Conservation (phyloP, 1,140 invertebrate genomes). For the Papilio polytes region DNA sequence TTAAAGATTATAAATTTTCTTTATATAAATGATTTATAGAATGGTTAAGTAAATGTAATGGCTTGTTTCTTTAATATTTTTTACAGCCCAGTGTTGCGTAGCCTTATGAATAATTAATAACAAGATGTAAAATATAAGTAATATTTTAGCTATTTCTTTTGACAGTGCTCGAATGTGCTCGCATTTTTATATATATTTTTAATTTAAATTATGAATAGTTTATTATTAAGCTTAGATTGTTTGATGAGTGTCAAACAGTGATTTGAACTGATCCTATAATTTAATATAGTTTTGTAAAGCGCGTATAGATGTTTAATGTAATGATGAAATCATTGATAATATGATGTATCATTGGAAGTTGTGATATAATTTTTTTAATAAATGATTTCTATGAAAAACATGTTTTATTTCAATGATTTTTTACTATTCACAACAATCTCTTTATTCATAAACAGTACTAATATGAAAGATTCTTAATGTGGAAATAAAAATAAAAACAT, state of each 20-base stretch:
- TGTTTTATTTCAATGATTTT: constrained; percentile 2
- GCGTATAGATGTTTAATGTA: constrained; percentile 13
- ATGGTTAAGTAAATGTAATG: too few species aligned
- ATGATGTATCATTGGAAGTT: constrained; percentile 30
- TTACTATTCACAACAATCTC: not conserved
- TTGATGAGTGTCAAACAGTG: constrained; percentile 47
- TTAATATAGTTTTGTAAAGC: constrained; percentile 15
- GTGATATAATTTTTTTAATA: constrained; percentile 33
- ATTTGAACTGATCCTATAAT: constrained; percentile 44
- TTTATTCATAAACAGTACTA: too few species aligned
- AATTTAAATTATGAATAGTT: constrained; percentile 33
- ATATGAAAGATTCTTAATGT: not conserved
- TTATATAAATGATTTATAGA: not conserved
- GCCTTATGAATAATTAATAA: not conserved
- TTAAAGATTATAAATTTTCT: not conserved
- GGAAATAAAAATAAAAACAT: not conserved
- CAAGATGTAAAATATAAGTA: not conserved
- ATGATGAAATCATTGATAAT: constrained; percentile 36
- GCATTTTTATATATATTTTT: constrained; percentile 43
- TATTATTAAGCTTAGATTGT: constrained; percentile 39
- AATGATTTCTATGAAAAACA: constrained; percentile 27
- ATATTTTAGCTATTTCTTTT: constrained; percentile 12
- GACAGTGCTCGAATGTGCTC: constrained; percentile 33
- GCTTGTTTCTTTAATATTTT: not conserved
- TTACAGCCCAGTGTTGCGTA: not conserved